Evolutionary conservation across 2,113 vertebrate species (phyloP).

Genomic region (Antechinus stuartii): DNA sequence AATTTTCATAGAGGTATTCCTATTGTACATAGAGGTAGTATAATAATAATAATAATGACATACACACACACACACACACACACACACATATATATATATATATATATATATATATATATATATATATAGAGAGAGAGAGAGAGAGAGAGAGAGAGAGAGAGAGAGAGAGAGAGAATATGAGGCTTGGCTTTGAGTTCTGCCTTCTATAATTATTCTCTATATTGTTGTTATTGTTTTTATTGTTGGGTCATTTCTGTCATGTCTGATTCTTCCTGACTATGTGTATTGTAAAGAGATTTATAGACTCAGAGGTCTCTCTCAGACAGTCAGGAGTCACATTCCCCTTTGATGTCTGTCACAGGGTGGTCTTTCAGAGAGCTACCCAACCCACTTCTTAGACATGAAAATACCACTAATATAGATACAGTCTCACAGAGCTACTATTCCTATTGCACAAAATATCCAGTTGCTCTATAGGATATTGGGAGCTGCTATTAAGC

Average conservation of each 20-base stretch:
- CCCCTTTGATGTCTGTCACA: background rate
- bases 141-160: no score
- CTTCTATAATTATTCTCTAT: background rate
- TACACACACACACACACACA: no score
- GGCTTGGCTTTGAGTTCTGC: background rate
- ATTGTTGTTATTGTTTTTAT: background rate
- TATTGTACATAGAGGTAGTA: background rate
- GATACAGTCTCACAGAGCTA: background rate
- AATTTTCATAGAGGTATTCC: background rate
- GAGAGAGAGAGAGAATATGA: background rate
- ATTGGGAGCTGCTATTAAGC: background rate
- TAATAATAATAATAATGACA: background rate
- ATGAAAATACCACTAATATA: background rate
- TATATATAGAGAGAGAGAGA: no score
- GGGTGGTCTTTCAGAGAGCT: no score
- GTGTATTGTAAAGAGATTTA: background rate
- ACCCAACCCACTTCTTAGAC: background rate
- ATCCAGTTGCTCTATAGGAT: background rate
- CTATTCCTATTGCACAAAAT: background rate
- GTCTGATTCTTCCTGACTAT: background rate
- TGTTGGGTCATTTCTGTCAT: background rate
- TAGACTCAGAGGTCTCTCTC: background rate
- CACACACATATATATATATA: no score
- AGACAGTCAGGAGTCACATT: background rate
- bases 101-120: background rate